Conservation (phyloP, 1,140 invertebrate species). For the Mesaphorura yosii region DNA sequence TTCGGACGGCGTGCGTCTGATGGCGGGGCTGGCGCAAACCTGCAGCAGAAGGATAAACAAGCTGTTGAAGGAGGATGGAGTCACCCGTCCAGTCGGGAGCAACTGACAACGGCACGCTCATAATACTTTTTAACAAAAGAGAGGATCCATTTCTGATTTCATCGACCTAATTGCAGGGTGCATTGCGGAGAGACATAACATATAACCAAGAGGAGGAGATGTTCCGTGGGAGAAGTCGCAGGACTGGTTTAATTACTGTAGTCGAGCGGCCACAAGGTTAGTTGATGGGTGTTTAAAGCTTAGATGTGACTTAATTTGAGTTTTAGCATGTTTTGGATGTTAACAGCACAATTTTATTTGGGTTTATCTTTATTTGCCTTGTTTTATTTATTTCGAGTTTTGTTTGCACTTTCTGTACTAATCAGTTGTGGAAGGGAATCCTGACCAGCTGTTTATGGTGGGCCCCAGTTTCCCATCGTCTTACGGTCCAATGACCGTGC, state of each 20-base stretch:
- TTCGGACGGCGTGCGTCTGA: conserved; percentile 87
- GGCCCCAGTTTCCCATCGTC: conserved; percentile 22
- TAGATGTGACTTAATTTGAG: conserved; percentile 7
- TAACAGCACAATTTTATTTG: conserved; percentile 20
- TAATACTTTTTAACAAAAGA: background rate
- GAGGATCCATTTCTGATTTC: too few species aligned
- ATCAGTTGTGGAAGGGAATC: conserved; percentile 29
- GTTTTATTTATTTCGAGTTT: conserved; percentile 29
- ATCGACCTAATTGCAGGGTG: conserved; percentile 19
- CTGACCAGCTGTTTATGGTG: conserved; percentile 26
- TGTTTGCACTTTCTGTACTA: conserved; percentile 17
- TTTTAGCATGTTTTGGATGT: conserved; percentile 11
- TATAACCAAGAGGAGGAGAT: conserved; percentile 34
- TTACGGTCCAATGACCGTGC: conserved; percentile 18
- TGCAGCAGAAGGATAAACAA: conserved; percentile 54
- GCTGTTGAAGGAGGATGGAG: conserved; percentile 48
- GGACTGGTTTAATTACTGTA: conserved; percentile 43
- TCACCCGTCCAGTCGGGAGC: conserved; percentile 34
- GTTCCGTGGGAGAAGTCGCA: conserved; percentile 36
- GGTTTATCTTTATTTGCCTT: conserved; percentile 18
- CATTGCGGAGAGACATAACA: conserved; percentile 46
- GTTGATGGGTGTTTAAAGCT: conserved; percentile 21
- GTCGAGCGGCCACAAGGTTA: conserved; percentile 75
- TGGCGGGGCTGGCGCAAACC: conserved; percentile 82
- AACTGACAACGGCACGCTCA: conserved; percentile 34